Percentiles rank a stretch among this genome's conserved stretches.
Evolutionary conservation across 2,797 vertebrate species (phyloP).

Genomic region (Smutsia gigantea): DNA sequence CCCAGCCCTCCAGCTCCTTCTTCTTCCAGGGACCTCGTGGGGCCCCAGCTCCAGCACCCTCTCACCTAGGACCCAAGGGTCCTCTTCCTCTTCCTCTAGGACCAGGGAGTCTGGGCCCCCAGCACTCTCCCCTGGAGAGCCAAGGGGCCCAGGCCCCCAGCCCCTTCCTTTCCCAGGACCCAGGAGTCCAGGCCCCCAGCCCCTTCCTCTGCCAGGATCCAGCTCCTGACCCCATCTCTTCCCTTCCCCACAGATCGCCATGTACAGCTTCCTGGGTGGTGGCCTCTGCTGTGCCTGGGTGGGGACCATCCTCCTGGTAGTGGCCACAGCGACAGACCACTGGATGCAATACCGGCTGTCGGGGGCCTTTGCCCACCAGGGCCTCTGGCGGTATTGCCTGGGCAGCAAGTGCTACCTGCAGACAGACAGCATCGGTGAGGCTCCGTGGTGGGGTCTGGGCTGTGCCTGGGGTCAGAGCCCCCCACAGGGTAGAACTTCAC

Average conservation of each 20-base stretch:
- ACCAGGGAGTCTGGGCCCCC: neutral
- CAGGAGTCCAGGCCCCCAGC: neutral
- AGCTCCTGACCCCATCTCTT: neutral
- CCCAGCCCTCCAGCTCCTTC: neutral
- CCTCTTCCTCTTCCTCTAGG: neutral
- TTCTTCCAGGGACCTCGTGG: neutral
- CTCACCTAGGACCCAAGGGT: neutral
- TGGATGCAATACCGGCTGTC: constrained; percentile 95
- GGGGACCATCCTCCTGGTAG: constrained; percentile 92
- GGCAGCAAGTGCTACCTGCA: constrained; percentile 94
- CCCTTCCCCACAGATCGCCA: constrained; percentile 81
- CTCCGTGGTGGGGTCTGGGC: rapidly evolving
- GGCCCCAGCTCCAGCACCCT: neutral
- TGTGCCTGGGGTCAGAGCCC: neutral
- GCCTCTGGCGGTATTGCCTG: constrained; percentile 94
- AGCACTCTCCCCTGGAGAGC: neutral
- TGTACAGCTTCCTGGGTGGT: constrained; percentile 95
- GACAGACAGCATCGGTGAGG: constrained; percentile 92
- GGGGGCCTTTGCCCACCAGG: constrained; percentile 93
- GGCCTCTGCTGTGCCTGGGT: constrained; percentile 94
- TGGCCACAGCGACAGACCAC: constrained; percentile 93
- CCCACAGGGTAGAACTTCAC: rapidly evolving
- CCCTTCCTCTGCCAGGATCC: neutral
- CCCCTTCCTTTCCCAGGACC: neutral
- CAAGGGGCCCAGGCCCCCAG: neutral